Evolutionary conservation across 1,140 invertebrate genomes (phyloP).

Genomic region (Drosophila eugracilis): DNA sequence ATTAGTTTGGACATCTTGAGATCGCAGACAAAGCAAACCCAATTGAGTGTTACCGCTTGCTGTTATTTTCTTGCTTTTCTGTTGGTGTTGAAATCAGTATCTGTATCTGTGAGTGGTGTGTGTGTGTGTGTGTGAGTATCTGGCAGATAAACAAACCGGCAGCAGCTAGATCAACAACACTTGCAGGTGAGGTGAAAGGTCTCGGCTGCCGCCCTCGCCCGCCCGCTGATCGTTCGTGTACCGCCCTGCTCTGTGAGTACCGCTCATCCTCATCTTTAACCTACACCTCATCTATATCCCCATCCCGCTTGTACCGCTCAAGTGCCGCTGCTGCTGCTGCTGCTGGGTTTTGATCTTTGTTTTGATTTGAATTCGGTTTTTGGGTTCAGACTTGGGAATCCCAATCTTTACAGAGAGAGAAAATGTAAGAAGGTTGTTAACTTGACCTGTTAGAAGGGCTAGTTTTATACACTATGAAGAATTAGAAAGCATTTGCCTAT

Average conservation of each 20-base stretch:
- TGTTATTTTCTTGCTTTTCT: background rate
- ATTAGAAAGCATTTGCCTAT: too few species aligned
- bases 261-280: conserved; percentile 1
- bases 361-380: conserved; percentile 56
- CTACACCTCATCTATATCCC: background rate
- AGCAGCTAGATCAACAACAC: conserved; percentile 54
- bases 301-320: conserved; percentile 30
- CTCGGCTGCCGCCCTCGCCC: conserved; percentile 8
- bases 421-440: too few species aligned
- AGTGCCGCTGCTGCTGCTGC: conserved; percentile 27
- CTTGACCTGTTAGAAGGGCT: too few species aligned
- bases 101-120: background rate
- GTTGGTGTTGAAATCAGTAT: conserved; percentile 37
- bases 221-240: conserved; percentile 19
- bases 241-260: background rate
- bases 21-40: conserved; percentile 27
- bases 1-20: conserved; percentile 15
- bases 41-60: conserved; percentile 19
- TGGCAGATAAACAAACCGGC: conserved; percentile 50
- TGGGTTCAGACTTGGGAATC: conserved; percentile 9
- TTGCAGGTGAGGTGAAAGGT: conserved; percentile 52
- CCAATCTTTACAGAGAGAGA: background rate
- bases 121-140: conserved; percentile 28
- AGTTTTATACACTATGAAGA: too few species aligned
- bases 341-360: conserved; percentile 64